These are phyloP conservation scores for Balanococcus diminutus DNA, from an alignment of 2,888 invertebrate genomes.

Conservation along the genomic window DNA sequence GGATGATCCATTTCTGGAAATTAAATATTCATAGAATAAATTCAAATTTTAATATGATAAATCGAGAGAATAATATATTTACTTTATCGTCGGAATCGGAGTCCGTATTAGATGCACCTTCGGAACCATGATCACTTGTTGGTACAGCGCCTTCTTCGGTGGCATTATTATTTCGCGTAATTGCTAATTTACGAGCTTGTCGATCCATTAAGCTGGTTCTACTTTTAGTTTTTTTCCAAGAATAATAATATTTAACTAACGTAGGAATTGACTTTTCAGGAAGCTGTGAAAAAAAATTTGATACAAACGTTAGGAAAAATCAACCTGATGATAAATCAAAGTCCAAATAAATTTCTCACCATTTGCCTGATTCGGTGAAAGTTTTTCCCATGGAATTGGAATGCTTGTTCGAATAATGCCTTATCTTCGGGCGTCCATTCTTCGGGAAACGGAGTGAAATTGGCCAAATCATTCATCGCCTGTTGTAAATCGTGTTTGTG, in stretches of 20 bases:
- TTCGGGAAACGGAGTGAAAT: constrained; percentile 96
- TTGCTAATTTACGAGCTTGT: constrained; percentile 73
- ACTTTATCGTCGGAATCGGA: constrained; percentile 92
- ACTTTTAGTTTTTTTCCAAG: constrained; percentile 95
- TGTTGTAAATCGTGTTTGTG: constrained; percentile 94
- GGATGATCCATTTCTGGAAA: constrained; percentile 71
- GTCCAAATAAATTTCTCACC: constrained; percentile 66
- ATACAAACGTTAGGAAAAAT: neutral
- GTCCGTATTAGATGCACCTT: constrained; percentile 83
- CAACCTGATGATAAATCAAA: neutral
- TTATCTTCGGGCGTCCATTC: constrained; percentile 99
- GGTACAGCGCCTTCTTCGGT: constrained; percentile 50
- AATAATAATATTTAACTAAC: constrained; percentile 96
- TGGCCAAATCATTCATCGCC: constrained; percentile 90
- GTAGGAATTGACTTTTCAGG: constrained; percentile 97
- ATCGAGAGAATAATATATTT: constrained; percentile 61
- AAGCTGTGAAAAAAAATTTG: constrained; percentile 68
- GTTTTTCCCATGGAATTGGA: constrained; percentile 97
- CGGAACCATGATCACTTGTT: constrained; percentile 76
- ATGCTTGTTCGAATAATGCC: constrained; percentile 96
- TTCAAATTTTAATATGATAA: neutral
- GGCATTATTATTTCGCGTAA: constrained; percentile 53
- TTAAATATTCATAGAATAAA: neutral
- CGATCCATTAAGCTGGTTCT: constrained; percentile 92
- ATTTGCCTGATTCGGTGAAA: constrained; percentile 97